Percentiles rank a stretch among this genome's conserved stretches.
These are phyloP conservation scores for Ceratina japonica DNA, from an alignment of 1,140 invertebrate genomes.

Conservation along the genomic window DNA sequence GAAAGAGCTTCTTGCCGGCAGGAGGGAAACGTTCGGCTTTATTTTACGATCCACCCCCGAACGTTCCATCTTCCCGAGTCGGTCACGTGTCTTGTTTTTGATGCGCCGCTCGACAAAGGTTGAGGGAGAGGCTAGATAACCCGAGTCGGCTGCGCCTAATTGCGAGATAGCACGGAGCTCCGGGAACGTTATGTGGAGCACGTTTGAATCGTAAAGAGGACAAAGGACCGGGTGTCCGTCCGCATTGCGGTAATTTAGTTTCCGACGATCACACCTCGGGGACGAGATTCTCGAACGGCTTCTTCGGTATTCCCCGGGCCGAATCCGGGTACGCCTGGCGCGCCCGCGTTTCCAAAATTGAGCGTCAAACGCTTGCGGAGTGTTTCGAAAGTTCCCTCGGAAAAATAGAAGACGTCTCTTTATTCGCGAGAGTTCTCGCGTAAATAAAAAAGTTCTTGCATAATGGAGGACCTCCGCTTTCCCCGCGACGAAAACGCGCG, in stretches of 20 bases:
- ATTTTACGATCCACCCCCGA: neutral
- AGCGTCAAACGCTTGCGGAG: no score
- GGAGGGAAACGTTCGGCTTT: neutral
- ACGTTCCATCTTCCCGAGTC: neutral
- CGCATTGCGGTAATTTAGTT: constrained; percentile 51
- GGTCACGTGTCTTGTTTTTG: neutral
- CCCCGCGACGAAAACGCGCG: neutral
- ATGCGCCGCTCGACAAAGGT: neutral
- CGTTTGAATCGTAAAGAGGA: constrained; percentile 41
- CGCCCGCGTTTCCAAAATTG: no score
- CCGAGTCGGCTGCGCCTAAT: constrained; percentile 8
- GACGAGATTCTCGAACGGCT: neutral
- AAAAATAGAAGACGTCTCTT: no score
- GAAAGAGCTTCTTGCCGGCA: neutral
- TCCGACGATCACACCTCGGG: neutral
- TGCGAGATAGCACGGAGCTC: constrained; percentile 13
- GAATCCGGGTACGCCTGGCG: no score
- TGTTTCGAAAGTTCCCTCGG: no score
- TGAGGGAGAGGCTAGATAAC: constrained; percentile 1
- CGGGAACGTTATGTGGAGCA: constrained; percentile 34
- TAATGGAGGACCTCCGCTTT: no score
- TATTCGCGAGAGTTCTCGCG: no score
- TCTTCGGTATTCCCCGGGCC: no score
- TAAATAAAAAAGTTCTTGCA: no score
- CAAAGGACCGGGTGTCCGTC: constrained; percentile 26